Evolutionary conservation across 2,888 invertebrate species (phyloP), one percentile per base, ranked within the genome.

Genomic region (Tillus elongatus): DNA sequence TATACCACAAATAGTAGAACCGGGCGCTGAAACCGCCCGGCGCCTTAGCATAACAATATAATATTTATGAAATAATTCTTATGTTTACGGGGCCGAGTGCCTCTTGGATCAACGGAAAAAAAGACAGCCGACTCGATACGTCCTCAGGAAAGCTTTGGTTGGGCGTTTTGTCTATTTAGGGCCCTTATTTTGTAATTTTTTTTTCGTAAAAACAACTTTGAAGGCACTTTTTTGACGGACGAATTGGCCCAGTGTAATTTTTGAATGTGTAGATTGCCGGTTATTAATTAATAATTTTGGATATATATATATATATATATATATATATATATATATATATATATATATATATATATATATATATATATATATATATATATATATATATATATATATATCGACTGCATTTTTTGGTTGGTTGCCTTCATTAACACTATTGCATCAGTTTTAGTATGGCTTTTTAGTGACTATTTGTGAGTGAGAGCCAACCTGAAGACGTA

Each of bases 211-310:
- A 86, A 85, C 79, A 83, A 83, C 76, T 79, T 76, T 82, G 87
- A 87, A 87, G 87, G 87, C 87, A 87, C 87, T 86, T 87, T 86
- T 87, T 79, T 80, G 82, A 81, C 85, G 86, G 87, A 87, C 87
- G 85, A 82, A 78, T 77, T 80, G 86, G 86, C 85, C 86, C 85
- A 82, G 79, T 81, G 80, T 72, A 70, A 73, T 73, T 74, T 73
- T 75, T 74, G 73, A 74, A 71, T 71, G 71, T 68, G 67, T 71
- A 64, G 63, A 64, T 67, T 69, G 66, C 66, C 66, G 65, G 63
- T 56, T 41, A 43, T 39, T 46, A 48, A 43, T n/a, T n/a, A n/a
- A n/a, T 52, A 51, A 49, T 49, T 51, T 52, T 19, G 15, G n/a
- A n/a, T n/a, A n/a, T n/a, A n/a, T n/a, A n/a, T n/a, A n/a, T n/a